phyloP scores from a whole-genome alignment of 2,113 vertebrate species.

The Holacanthus passer region DNA sequence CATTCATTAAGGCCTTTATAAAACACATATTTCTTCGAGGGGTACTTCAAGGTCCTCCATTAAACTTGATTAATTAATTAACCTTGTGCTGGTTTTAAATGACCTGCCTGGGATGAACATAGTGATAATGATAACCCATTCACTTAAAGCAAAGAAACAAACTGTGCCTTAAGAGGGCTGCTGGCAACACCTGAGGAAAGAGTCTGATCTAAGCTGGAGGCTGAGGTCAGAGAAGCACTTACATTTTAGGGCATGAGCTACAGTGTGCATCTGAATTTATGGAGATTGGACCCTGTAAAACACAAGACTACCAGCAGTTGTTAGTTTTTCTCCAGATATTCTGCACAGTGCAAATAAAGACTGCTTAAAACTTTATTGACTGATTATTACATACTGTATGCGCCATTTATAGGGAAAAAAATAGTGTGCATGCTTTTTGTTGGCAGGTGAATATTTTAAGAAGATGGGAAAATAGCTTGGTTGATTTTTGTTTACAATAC shows the following conservation, averaged over 20 bases:
- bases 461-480: slow-evolving; percentile 6
- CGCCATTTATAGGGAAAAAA: background rate
- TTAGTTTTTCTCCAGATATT: background rate
- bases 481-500: background rate
- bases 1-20: slow-evolving; percentile 72
- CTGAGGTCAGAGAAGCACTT: slow-evolving; percentile 29
- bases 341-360: background rate
- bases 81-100: slow-evolving; percentile 68
- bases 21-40: slow-evolving; percentile 70
- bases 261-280: background rate
- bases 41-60: slow-evolving; percentile 69
- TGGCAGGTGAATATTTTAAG: background rate
- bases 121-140: slow-evolving; percentile 68
- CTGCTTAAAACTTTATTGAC: background rate
- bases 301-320: background rate
- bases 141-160: slow-evolving; percentile 57
- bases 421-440: background rate
- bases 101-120: slow-evolving; percentile 65
- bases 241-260: slow-evolving; percentile 8
- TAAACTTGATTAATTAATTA: slow-evolving; percentile 79
- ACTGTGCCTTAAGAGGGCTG: slow-evolving; percentile 54
- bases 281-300: background rate
- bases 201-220: slow-evolving; percentile 27
- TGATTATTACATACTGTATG: background rate
- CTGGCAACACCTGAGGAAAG: slow-evolving; percentile 59